Base-by-base conservation (phyloP, 2,113 vertebrate genomes). In the Miniopterus natalensis region DNA sequence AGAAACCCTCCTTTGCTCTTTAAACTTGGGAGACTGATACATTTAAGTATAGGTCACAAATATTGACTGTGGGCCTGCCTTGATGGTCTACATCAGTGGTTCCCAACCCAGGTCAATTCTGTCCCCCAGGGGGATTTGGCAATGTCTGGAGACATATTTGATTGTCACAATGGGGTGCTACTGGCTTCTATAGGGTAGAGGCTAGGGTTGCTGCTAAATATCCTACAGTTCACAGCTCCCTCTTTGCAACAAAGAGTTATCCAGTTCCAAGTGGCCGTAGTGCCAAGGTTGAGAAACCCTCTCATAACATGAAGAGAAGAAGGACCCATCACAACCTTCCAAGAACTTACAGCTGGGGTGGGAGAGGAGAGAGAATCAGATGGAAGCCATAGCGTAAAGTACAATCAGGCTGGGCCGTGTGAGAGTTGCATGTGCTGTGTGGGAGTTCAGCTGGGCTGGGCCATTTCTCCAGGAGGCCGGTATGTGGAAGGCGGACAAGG, bases 11-110 rank as follows among this genome's bases (percentile, higher is more conserved):
- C 59, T 49, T 71, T 51, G 53, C 53, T 57, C 42, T 31, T 53
- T 5, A 55, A 40, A 61, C 31, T 21, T 3, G 7, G 45, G 70
- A 73, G 21, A n/a, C 11, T 31, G 40, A 42, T 2, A 7, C 0
- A 0, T n/a, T 55, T 11, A 23, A 8, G 47, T 5, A 6, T 2
- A 4, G 8, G 25, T 18, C 20, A 15, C n/a, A 45, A 27, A 40
- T 25, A 25, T 9, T 13, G 36, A 61, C 1, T 47, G 13, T 11
- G 42, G 21, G 55, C 61, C 68, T 12, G 10, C 27, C 36, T 36
- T 27, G 25, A 31, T 61, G 21, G 18, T 53, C 18, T 81, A 12
- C 0, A 40, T 6, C 25, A 25, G 31, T 9, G 68, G 61, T 59
- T 90, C 20, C 4, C 45, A 31, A 10, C 7, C 8, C 36, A 29